These are phyloP conservation scores for Clavelina lepadiformis DNA, from an alignment of 23 tunicate genomes.

Conservation along the genomic window DNA sequence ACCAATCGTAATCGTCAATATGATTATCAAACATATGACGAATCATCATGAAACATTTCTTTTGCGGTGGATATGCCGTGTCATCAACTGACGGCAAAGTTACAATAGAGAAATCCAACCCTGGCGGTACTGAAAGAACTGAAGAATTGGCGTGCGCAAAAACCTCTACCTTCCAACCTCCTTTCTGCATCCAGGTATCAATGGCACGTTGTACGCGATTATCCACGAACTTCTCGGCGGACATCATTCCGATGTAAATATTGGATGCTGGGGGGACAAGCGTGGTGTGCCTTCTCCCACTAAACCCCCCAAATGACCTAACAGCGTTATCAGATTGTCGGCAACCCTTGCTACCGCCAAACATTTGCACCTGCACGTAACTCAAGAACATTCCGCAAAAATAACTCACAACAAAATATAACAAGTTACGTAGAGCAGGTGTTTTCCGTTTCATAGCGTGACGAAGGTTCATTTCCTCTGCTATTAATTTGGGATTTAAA, in stretches of 20 bases:
- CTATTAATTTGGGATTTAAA: no score
- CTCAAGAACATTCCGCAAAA: no score
- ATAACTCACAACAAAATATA: no score
- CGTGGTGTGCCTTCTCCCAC: no score
- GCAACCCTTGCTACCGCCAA: no score
- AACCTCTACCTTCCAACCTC: conserved; percentile 87
- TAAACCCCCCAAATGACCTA: no score
- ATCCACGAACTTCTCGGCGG: conserved; percentile 57
- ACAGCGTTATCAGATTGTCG: no score
- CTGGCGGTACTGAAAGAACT: conserved; percentile 34
- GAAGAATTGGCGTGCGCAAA: conserved; percentile 73
- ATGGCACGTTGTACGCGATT: conserved; percentile 74
- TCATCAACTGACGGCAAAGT: conserved; percentile 93
- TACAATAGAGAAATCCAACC: conserved; percentile 59
- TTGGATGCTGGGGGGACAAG: no score
- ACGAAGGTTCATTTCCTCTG: no score
- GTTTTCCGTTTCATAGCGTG: no score
- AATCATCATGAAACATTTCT: conserved; percentile 72
- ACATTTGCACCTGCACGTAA: no score
- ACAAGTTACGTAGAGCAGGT: no score
- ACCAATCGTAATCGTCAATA: conserved; percentile 89
- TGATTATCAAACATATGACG: conserved; percentile 85
- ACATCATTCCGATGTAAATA: conserved; percentile 83
- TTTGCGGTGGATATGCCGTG: conserved; percentile 93
- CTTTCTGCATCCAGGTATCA: conserved; percentile 83